Evolutionary conservation across 2,113 vertebrate genomes (phyloP).

Genomic region (Nettapus auritus): DNA sequence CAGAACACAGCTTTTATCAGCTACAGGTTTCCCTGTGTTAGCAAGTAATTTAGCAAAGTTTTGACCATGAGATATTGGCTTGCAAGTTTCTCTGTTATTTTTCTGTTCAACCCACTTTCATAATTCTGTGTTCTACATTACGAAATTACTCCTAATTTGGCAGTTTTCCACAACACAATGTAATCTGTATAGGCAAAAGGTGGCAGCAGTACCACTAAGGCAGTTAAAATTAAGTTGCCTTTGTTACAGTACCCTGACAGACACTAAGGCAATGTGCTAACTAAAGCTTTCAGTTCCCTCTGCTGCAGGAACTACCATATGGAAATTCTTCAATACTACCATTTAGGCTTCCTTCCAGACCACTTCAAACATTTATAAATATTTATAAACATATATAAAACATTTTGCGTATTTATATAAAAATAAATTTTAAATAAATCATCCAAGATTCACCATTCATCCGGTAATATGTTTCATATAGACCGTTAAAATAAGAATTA

Average conservation of each 20-base stretch:
- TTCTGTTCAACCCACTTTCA: background rate
- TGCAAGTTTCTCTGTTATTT: background rate
- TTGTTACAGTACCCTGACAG: slow-evolving; percentile 14
- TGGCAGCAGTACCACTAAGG: background rate
- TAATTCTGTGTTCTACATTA: background rate
- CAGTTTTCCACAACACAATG: background rate
- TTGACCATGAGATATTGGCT: background rate
- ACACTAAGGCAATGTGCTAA: background rate
- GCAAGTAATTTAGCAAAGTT: background rate
- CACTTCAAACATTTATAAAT: background rate
- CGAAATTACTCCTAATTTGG: background rate
- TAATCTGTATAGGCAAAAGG: slow-evolving; percentile 36
- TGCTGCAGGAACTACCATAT: background rate
- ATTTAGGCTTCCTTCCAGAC: background rate
- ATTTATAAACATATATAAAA: background rate
- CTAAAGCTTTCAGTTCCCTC: background rate
- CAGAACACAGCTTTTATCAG: background rate
- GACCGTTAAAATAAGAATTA: background rate
- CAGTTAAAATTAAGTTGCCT: slow-evolving; percentile 3
- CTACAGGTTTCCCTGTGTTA: background rate
- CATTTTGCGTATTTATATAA: background rate
- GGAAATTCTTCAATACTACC: background rate
- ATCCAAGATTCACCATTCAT: background rate
- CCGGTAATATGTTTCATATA: background rate
- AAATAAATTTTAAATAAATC: background rate